A percentile compares a stretch with the other conserved stretches of the same genome.
Conservation (phyloP, 2,113 vertebrate genomes). For the Canis aureus region DNA sequence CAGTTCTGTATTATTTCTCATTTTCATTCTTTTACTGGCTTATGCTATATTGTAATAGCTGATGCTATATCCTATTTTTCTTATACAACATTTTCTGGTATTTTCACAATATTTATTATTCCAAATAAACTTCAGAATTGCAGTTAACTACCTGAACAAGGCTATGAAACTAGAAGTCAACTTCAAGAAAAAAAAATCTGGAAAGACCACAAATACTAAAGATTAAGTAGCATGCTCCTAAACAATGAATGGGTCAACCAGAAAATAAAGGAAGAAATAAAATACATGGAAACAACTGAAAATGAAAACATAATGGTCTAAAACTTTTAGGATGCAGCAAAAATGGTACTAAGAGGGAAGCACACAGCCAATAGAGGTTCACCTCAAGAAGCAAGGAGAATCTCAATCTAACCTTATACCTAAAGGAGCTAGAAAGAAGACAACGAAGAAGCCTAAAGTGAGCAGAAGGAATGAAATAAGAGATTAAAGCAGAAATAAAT, state of each 20-base stretch:
- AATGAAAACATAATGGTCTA: not conserved
- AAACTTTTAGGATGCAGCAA: not conserved
- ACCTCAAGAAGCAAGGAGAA: not conserved
- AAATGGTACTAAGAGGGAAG: not conserved
- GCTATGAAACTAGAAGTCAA: not conserved
- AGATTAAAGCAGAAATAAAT: not conserved
- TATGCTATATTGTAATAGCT: constrained; percentile 22
- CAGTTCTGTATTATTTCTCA: constrained; percentile 25
- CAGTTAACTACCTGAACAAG: not conserved
- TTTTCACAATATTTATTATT: constrained; percentile 27
- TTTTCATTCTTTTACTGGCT: constrained; percentile 12
- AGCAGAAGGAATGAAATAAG: not conserved
- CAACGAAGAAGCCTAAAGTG: not conserved
- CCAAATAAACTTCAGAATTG: constrained; percentile 56
- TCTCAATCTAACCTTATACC: not conserved
- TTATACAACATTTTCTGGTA: constrained; percentile 8
- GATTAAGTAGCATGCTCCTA: not conserved
- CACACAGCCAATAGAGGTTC: not conserved
- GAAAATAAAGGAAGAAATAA: not conserved
- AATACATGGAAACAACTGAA: not conserved
- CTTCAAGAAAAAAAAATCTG: not conserved
- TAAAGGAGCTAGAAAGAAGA: not conserved
- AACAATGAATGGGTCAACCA: not conserved
- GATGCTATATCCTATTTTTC: not conserved
- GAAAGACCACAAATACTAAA: not conserved